Evolutionary conservation across 2,797 vertebrate genomes (phyloP), one percentile per base, ranked within the genome.

Genomic region (Champsocephalus gunnari): DNA sequence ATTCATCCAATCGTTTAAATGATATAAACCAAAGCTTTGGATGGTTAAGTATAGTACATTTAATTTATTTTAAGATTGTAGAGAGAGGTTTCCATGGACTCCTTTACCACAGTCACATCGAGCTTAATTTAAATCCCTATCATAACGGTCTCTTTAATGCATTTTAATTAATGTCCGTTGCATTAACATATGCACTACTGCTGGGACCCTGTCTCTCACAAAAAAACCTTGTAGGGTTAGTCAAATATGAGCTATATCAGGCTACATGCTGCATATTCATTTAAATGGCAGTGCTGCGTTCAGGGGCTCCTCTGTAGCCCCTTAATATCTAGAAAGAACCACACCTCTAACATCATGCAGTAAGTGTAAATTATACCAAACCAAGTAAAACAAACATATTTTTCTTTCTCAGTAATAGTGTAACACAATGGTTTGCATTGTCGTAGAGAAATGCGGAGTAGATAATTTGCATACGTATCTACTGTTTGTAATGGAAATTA

Each of bases 261-360:
- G 9, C 5, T 43, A 0, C 44, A 19, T 41, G 38, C 7, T 9
- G 32, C 9, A 14, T 28, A 12, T 19, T 10, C 10, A 3, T 44
- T 65, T 32, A 6, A 32, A 10, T 56, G 11, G 8, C 3, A 2
- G 28, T 79, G 84, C 11, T 82, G 79, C 81, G 32, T 88, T 84
- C 63, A 82, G 0, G 64, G n/a, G 2, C 45, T 12, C 38, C 12
- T 19, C 19, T 9, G 13, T 48, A 48, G 2, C 1, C 13, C 17
- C n/a, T 2, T 1, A 2, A 3, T 13, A 4, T 41, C 4, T 9
- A 2, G 28, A 9, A 3, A 3, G 7, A 14, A n/a, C 3, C 24
- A 38, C 34, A 38, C 34, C 8, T 38, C 5, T 38, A 28, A 28
- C 24, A 28, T 28, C 24, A 3, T 28, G 24, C 24, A 28, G 24